Evolutionary conservation across 1,140 invertebrate genomes (phyloP), one percentile per base, ranked within the genome.

Genomic region (Physella acuta): DNA sequence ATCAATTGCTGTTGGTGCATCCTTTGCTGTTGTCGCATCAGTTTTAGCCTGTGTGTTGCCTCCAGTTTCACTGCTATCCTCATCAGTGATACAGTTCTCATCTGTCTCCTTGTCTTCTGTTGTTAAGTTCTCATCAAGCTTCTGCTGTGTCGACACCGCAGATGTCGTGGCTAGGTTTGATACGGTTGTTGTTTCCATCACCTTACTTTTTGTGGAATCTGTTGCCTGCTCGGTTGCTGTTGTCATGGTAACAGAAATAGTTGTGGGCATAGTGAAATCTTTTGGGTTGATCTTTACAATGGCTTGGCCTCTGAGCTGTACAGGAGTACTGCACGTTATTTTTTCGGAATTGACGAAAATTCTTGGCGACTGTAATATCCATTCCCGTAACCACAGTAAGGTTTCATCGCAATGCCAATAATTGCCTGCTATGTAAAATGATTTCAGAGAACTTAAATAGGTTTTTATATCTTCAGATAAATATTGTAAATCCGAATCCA

Each of bases 401-500:
- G 72, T 49, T 36, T 73, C 37, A 33, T 80, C 74, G 68, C 86
- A 87, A 59, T 83, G 73, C 85, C 86, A 87, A 11, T 76, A 71
- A 73, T 85, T 87, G 33, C 79, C 83, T 61, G 79, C 75, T 44
- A 87, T 55, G 63, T 82, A 79, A 17, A 86, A 70, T 8, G 74
- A 69, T 39, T 80, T 73, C 8, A 94, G 78, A 76, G 91, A 88
- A 0, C 90, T 89, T 71, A 89, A 84, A 20, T 92, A 82, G 33
- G 84, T 85, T 39, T 87, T 87, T 66, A 92, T 85, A 69, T 88
- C 86, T 3, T 87, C 86, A 39, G 85, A 81, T 72, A 90, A 86
- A 49, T 93, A 81, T 81, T 92, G 88, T 24, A 94, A 84, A 71
- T 90, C 88, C 71, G 89, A 86, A 26, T 86, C 73, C 55, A 68